phyloP scores from a whole-genome alignment of 2,113 vertebrate genomes.

The Glaucomys volans region DNA sequence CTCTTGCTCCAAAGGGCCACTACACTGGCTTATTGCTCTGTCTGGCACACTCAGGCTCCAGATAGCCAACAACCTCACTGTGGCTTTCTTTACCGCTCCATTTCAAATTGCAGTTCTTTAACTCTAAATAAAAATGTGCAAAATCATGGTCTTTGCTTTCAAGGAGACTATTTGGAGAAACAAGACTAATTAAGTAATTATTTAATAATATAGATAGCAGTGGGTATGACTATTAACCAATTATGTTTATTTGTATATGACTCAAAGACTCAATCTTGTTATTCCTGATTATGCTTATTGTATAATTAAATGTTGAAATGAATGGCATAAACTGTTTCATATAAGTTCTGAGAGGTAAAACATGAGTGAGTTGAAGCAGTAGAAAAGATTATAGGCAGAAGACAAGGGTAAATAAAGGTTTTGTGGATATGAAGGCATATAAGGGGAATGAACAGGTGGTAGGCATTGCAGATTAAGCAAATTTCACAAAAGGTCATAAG shows the following conservation, averaged over 20 bases:
- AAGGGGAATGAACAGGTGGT: neutral
- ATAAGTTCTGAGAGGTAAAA: neutral
- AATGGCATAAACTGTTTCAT: neutral
- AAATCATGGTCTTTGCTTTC: slow-evolving; percentile 19
- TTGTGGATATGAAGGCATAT: neutral
- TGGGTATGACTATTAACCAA: slow-evolving; percentile 49
- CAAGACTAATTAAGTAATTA: slow-evolving; percentile 9
- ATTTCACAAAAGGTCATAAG: neutral
- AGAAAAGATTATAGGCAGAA: neutral
- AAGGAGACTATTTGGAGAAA: slow-evolving; percentile 17
- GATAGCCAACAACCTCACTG: neutral
- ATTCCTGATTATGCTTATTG: slow-evolving; percentile 2
- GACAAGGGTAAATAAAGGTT: neutral
- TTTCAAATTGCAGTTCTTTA: neutral
- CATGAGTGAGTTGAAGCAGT: neutral
- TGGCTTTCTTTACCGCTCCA: neutral
- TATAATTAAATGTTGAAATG: slow-evolving; percentile 46
- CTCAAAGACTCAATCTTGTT: neutral
- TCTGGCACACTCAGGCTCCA: too few species aligned
- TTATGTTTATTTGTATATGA: slow-evolving; percentile 62
- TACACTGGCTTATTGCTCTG: neutral
- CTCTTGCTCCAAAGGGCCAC: neutral
- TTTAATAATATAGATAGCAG: slow-evolving; percentile 3
- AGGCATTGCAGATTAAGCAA: neutral
- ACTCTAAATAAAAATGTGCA: neutral